Evolutionary conservation across 2,888 invertebrate species (phyloP).

Genomic region (Sarcophaga carnaria): DNA sequence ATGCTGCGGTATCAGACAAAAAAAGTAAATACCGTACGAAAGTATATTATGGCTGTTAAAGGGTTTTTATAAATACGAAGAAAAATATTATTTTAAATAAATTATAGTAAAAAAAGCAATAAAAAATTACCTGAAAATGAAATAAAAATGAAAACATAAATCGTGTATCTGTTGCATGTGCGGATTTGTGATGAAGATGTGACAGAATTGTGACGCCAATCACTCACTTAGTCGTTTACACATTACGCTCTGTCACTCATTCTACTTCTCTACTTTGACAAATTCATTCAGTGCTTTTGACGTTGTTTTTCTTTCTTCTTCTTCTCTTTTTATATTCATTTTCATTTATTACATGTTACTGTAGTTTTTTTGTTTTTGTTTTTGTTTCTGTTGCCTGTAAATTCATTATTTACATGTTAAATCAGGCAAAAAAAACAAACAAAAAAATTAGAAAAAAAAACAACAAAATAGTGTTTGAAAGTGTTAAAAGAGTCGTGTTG

Average conservation of each 20-base stretch:
- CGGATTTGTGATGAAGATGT: slow-evolving; percentile 38
- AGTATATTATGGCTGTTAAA: slow-evolving; percentile 15
- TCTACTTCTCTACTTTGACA: slow-evolving; percentile 34
- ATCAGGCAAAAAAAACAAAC: slow-evolving; percentile 40
- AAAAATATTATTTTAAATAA: slow-evolving; percentile 11
- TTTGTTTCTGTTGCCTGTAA: background rate
- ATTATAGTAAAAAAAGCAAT: slow-evolving; percentile 22
- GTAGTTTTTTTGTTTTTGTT: background rate
- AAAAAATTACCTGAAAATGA: slow-evolving; percentile 22
- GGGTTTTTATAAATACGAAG: slow-evolving; percentile 14
- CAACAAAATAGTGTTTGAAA: slow-evolving; percentile 22
- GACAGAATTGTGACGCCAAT: slow-evolving; percentile 69
- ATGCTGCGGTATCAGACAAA: background rate
- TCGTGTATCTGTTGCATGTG: slow-evolving; percentile 32
- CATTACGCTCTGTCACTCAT: background rate
- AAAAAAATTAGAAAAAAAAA: too few relatives aligned
- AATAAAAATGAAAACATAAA: slow-evolving; percentile 26
- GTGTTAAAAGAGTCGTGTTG: slow-evolving; percentile 42
- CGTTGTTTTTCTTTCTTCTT: background rate
- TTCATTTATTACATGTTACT: background rate
- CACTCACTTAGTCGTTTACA: slow-evolving; percentile 31
- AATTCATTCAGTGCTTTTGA: slow-evolving; percentile 51
- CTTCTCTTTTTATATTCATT: background rate
- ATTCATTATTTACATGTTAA: slow-evolving; percentile 61
- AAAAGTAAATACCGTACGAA: background rate